phyloP scores from a whole-genome alignment of 1,140 invertebrate genomes.

The Apis florea region DNA sequence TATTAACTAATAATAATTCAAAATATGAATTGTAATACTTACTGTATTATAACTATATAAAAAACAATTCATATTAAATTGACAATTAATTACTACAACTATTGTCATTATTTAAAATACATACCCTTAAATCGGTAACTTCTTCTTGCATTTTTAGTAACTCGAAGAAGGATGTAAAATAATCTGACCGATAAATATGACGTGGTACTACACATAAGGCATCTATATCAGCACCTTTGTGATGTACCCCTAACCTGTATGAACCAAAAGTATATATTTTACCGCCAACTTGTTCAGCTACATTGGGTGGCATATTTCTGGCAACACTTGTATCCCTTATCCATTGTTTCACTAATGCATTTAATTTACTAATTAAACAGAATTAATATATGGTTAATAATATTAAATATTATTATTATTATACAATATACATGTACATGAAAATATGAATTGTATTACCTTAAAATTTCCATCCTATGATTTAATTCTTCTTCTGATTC shows the following conservation, averaged over 20 bases:
- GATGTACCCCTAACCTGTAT: slow-evolving; percentile 95
- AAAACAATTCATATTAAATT: slow-evolving; percentile 34
- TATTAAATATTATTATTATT: not conserved
- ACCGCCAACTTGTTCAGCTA: slow-evolving; percentile 94
- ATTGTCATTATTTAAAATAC: slow-evolving; percentile 53
- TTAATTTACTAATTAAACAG: slow-evolving; percentile 85
- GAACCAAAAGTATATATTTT: slow-evolving; percentile 99
- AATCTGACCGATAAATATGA: slow-evolving; percentile 96
- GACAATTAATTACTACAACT: slow-evolving; percentile 3
- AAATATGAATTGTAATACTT: slow-evolving; percentile 16
- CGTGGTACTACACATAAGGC: slow-evolving; percentile 98
- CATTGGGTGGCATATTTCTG: slow-evolving; percentile 93
- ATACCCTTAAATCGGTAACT: slow-evolving; percentile 90
- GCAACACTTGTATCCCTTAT: slow-evolving; percentile 92
- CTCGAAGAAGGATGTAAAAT: slow-evolving; percentile 97
- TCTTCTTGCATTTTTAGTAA: slow-evolving; percentile 92
- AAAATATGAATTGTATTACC: slow-evolving; percentile 74
- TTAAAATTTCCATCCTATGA: slow-evolving; percentile 91
- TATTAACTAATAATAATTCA: not conserved
- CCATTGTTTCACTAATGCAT: slow-evolving; percentile 95
- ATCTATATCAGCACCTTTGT: slow-evolving; percentile 99
- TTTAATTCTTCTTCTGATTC: slow-evolving; percentile 95
- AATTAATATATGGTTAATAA: not conserved
- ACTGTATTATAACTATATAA: slow-evolving; percentile 17
- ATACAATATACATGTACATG: not conserved